These are phyloP conservation scores for Coelopa pilipes DNA, from an alignment of 2,888 invertebrate species.

Conservation along the genomic window DNA sequence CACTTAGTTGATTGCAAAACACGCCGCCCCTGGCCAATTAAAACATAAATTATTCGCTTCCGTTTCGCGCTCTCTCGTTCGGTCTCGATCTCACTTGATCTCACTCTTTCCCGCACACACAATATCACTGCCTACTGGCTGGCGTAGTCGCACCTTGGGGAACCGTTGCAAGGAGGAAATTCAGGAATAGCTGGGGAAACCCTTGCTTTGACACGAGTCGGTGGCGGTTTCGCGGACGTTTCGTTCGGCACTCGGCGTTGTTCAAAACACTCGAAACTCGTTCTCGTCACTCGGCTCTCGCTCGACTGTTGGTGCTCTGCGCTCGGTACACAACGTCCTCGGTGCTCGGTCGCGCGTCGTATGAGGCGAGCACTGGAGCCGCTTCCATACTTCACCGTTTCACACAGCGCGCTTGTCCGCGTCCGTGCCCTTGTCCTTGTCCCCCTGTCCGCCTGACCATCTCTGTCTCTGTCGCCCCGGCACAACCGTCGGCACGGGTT, in stretches of 20 bases:
- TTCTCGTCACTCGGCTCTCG: neutral
- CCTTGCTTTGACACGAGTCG: too few species aligned
- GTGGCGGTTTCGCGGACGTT: too few species aligned
- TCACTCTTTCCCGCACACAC: neutral
- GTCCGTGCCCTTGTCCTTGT: neutral
- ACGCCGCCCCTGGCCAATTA: neutral
- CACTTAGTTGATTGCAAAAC: neutral
- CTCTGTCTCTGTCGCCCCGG: neutral
- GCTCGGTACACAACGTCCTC: conserved; percentile 9
- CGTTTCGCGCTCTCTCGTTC: neutral
- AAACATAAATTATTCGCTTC: conserved; percentile 22
- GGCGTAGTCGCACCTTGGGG: neutral
- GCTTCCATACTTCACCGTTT: conserved; percentile 21
- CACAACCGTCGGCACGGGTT: neutral
- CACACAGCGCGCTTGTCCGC: neutral
- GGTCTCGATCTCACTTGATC: neutral
- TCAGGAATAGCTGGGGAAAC: too few species aligned
- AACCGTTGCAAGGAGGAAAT: too few species aligned
- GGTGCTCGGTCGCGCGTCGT: conserved; percentile 20
- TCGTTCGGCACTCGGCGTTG: too few species aligned
- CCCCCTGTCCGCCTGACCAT: neutral
- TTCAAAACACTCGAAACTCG: neutral
- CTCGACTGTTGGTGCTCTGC: neutral
- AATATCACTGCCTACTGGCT: neutral
- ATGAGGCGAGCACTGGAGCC: conserved; percentile 5